Evolutionary conservation across 64 coral and sea anemone species (phyloP), one percentile per base, ranked within the genome.

Genomic region (Hydrozoanthus tunicans): DNA sequence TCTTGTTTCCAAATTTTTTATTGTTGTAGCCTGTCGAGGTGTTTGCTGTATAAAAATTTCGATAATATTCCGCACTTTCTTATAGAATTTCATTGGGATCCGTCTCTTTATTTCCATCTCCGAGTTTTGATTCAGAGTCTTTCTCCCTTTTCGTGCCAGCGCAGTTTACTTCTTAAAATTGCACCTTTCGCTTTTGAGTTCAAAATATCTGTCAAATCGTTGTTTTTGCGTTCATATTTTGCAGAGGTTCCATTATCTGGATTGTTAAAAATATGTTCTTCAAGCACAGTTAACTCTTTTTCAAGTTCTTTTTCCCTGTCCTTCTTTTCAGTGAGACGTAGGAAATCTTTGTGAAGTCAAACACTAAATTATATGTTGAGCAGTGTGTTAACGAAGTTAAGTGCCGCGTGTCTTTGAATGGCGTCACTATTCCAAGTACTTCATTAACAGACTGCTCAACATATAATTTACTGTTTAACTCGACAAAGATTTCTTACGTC

Each of bases 131-230:
- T 53, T 83, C 81, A 15, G 81, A 64, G 64, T 52, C 52, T 83
- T 83, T 64, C 81, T 52, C 60, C 81, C 17, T 79, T 26, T 83
- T 83, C 59, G 6, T 83, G 81, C 81, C 81, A 83, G 23, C 60
- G 59, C 27, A 79, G 27, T 79, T 79, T 79, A n/a, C 77, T 79
- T 25, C 77, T 43, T 79, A 79, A 79, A 12, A 79, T 66, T 15
- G 81, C 51, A 65, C 81, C 59, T 83, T 83, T 83, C 5, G 81
- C 59, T 68, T 83, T 83, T 65, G 81, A 82, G 25, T 82, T 82
- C 7, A 13, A 60, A 82, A 64, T 82, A 54, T 60, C 5, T 60
- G 26, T 59, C n/a, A 66, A 68, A 5, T 9, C 59, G 27, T 83
- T 83, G n/a, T 83, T 64, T 13, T 9, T 15, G 57, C 60, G 13